These are phyloP conservation scores for Drosophila sp. DNA, from an alignment of 1,140 invertebrate species.

Conservation along the genomic window DNA sequence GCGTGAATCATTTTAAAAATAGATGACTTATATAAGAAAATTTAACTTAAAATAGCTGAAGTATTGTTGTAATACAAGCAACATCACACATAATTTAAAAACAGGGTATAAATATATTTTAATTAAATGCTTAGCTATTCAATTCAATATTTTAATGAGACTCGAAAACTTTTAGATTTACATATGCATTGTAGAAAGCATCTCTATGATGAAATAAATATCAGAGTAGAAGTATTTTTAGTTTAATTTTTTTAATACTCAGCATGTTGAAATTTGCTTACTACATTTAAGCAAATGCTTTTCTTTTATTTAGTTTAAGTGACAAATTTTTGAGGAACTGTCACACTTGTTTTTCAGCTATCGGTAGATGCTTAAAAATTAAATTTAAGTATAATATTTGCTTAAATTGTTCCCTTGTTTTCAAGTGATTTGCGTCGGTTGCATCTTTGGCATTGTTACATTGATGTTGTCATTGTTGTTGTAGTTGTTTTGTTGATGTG, in stretches of 20 bases:
- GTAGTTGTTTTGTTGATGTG: background rate
- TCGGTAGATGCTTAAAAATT: background rate
- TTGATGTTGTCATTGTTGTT: background rate
- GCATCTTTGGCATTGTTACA: background rate
- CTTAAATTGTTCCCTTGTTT: background rate
- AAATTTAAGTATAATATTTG: background rate
- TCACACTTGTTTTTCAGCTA: constrained; percentile 10
- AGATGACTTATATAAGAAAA: too few relatives aligned
- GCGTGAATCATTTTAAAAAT: too few relatives aligned
- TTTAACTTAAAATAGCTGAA: too few relatives aligned
- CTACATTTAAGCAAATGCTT: background rate
- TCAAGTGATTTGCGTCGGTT: constrained; percentile 10
- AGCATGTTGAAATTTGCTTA: background rate
- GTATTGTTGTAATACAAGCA: too few relatives aligned
- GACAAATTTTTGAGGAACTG: constrained; percentile 6
- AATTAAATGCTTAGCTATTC: too few relatives aligned
- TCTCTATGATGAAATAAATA: too few relatives aligned
- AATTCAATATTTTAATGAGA: too few relatives aligned
- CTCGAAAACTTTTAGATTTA: too few relatives aligned
- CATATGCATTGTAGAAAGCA: too few relatives aligned
- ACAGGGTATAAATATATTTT: too few relatives aligned
- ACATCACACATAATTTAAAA: too few relatives aligned
- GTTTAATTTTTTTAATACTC: background rate
- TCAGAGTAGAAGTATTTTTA: background rate
- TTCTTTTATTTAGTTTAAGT: constrained; percentile 1